Evolutionary conservation across 2,113 vertebrate genomes (phyloP).

Genomic region (Macrotus californicus): DNA sequence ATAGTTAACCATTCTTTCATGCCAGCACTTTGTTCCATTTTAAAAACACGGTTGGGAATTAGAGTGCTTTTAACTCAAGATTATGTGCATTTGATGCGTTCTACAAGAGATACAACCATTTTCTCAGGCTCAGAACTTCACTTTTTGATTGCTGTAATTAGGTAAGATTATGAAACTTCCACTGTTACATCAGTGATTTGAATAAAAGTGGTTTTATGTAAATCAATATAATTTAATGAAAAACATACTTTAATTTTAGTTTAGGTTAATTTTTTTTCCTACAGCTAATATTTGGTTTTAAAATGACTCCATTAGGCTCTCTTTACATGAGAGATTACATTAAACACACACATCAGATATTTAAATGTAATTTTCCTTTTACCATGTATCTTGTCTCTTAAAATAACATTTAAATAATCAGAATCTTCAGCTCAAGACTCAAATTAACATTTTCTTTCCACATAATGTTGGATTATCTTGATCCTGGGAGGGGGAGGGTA

Average conservation of each 20-base stretch:
- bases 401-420: neutral
- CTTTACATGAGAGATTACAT: neutral
- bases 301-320: slow-evolving; percentile 4
- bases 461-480: neutral
- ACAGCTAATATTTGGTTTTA: slow-evolving; percentile 36
- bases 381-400: neutral
- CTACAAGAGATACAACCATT: slow-evolving; percentile 34
- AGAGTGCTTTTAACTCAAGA: slow-evolving; percentile 34
- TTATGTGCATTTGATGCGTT: neutral
- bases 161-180: slow-evolving; percentile 13
- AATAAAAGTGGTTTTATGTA: slow-evolving; percentile 55
- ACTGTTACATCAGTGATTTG: slow-evolving; percentile 30
- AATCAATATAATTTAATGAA: slow-evolving; percentile 42
- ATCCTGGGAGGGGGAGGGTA: neutral
- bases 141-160: slow-evolving; percentile 56
- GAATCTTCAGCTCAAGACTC: neutral
- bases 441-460: neutral
- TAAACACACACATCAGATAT: neutral
- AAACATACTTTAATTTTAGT: slow-evolving; percentile 33
- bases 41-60: slow-evolving; percentile 20
- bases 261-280: slow-evolving; percentile 4
- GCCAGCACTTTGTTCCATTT: slow-evolving; percentile 14
- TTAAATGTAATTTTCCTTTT: slow-evolving; percentile 36
- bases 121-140: slow-evolving; percentile 44
- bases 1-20: neutral